Evolutionary conservation across 1,140 invertebrate species (phyloP).

Genomic region (Holcopasites calliopsidis): DNA sequence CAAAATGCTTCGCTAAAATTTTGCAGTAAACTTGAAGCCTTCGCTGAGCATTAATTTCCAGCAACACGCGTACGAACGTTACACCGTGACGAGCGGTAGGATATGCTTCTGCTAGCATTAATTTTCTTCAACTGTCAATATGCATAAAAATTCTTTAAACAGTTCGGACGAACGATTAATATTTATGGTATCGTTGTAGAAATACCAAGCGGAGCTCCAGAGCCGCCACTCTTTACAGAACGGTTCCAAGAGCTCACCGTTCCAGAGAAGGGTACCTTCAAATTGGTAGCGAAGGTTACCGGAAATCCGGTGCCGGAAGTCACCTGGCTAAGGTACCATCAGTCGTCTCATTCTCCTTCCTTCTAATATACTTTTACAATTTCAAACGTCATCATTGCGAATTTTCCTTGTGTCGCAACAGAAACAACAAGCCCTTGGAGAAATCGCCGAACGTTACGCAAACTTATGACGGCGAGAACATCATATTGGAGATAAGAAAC

Average conservation of each 20-base stretch:
- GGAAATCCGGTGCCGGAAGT: slow-evolving; percentile 94
- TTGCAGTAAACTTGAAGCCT: slow-evolving; percentile 56
- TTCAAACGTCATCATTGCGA: background rate
- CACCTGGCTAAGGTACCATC: slow-evolving; percentile 87
- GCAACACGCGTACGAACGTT: slow-evolving; percentile 43
- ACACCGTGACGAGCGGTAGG: slow-evolving; percentile 48
- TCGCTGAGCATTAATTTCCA: slow-evolving; percentile 46
- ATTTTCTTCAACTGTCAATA: background rate
- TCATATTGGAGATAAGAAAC: slow-evolving; percentile 88
- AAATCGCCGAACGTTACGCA: slow-evolving; percentile 87
- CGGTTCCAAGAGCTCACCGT: slow-evolving; percentile 92
- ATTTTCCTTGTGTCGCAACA: slow-evolving; percentile 25
- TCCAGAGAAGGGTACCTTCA: slow-evolving; percentile 89
- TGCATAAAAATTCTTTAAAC: background rate
- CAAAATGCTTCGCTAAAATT: slow-evolving; percentile 47
- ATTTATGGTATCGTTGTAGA: slow-evolving; percentile 77
- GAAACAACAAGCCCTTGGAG: slow-evolving; percentile 90
- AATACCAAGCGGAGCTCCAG: slow-evolving; percentile 84
- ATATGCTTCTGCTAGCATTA: slow-evolving; percentile 36
- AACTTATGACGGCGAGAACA: slow-evolving; percentile 91
- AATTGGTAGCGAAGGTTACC: slow-evolving; percentile 90
- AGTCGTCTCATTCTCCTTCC: no score
- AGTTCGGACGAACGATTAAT: background rate
- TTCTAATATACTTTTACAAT: background rate
- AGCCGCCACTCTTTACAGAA: slow-evolving; percentile 92